Conservation (phyloP, 2,113 vertebrate species). For the Eurystomus gularis region DNA sequence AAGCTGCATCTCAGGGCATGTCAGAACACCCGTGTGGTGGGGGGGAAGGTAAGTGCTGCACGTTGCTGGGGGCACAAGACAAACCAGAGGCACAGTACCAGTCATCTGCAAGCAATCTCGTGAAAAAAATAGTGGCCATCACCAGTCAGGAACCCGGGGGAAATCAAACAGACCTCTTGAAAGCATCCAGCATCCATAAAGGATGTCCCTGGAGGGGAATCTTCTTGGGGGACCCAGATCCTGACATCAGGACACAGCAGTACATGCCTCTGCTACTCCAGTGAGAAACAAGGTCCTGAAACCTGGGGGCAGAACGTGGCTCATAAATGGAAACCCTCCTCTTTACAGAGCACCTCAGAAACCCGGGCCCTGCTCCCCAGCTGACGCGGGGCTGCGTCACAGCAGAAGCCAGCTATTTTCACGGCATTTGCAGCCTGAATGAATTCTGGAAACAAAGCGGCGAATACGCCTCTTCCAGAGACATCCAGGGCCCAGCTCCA, state of each 20-base stretch:
- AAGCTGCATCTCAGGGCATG: background rate
- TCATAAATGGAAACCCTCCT: background rate
- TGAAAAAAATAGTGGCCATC: background rate
- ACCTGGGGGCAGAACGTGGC: background rate
- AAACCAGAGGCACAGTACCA: background rate
- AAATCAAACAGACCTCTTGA: background rate
- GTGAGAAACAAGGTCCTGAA: background rate
- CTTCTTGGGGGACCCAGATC: background rate
- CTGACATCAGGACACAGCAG: background rate
- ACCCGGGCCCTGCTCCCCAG: background rate
- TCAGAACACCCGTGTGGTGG: background rate
- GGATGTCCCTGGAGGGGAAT: background rate
- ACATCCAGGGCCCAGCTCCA: background rate
- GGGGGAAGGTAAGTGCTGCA: no score
- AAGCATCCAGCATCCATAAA: background rate
- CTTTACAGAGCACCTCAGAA: background rate
- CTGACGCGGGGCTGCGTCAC: background rate
- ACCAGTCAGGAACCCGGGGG: background rate
- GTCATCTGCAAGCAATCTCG: background rate
- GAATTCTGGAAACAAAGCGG: constrained; percentile 9
- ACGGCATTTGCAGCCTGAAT: background rate
- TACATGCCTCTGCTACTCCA: background rate
- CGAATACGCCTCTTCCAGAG: background rate
- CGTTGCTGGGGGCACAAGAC: background rate
- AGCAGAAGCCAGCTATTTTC: background rate